A percentile compares a stretch with the other conserved stretches of the same genome.
phyloP scores from a whole-genome alignment of 64 coral and sea anemone species.

The Acropora tenuis region DNA sequence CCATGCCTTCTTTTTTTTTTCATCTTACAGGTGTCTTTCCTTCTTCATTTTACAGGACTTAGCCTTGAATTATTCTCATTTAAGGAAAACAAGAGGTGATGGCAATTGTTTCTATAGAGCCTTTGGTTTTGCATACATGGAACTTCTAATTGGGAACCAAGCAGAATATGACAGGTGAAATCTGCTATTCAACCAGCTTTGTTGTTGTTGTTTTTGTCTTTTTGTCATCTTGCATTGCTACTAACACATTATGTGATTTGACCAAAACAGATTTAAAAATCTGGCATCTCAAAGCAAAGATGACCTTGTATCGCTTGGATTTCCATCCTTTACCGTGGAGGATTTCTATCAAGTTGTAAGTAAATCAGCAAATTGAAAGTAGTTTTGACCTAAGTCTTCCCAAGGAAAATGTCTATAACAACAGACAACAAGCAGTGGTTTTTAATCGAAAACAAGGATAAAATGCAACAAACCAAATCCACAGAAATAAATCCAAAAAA shows the following conservation, averaged over 20 bases:
- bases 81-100: conserved; percentile 94
- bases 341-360: conserved; percentile 99
- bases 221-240: background rate
- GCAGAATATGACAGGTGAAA: conserved; percentile 92
- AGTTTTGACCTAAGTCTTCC: background rate
- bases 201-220: background rate
- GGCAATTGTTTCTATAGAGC: conserved; percentile 98
- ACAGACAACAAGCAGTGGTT: no score
- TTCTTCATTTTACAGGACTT: conserved; percentile 64
- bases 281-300: conserved; percentile 93
- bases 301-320: conserved; percentile 90
- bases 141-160: conserved; percentile 74
- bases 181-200: background rate
- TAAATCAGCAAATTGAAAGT: background rate
- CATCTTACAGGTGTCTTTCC: background rate
- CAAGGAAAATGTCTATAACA: no score
- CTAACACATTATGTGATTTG: no score
- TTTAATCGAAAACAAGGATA: no score
- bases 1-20: background rate
- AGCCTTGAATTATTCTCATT: conserved; percentile 84
- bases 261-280: conserved; percentile 72
- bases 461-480: no score
- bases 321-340: conserved; percentile 95
- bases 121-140: conserved; percentile 95
- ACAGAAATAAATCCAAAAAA: no score